Evolutionary conservation across 35 echinoderm and acorn worm genomes (phyloP), one percentile per base, ranked within the genome.

Genomic region (Anneissia japonica): DNA sequence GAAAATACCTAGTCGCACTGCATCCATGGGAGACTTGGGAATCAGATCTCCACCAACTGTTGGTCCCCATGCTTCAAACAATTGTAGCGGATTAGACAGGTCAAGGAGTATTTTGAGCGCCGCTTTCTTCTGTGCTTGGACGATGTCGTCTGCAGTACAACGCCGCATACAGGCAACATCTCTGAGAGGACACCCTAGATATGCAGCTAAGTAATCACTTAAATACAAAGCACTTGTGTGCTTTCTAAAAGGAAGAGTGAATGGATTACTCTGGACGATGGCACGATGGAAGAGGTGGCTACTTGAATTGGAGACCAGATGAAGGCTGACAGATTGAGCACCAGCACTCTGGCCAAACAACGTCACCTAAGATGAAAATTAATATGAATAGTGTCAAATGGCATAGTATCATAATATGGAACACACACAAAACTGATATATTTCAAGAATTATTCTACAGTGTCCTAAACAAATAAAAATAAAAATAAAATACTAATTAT

Each of bases 271-370:
- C 32, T 76, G 31, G 19, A 88, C 34, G 74, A 92, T 88, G 9
- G 39, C 91, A 56, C 81, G 79, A 26, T 88, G 73, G 37, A 92
- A 92, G 21, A 88, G 74, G 34, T 77, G 41, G 29, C 30, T 33
- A 35, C 32, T 81, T 37, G 77, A 38, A 19, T 31, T 19, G 26
- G 80, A 77, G 16, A 80, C 31, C 32, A 88, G 40, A 84, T 92
- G 91, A 29, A 88, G 9, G 1, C 85, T 43, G 23, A 88, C 56
- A 3, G 91, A 92, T 81, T 92, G 75, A 3, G 83, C 79, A 32
- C 91, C 91, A 23, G 91, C 91, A 38, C 91, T 92, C 79, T 92
- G 91, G 31, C 91, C 91, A 40, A 81, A 81, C 23, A 81, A 40
- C 13, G 79, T 81, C 36, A 81, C 79, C 79, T 81, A 30, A 76